These are phyloP conservation scores for Bellardia pandia DNA, from an alignment of 2,888 invertebrate species.

Conservation along the genomic window DNA sequence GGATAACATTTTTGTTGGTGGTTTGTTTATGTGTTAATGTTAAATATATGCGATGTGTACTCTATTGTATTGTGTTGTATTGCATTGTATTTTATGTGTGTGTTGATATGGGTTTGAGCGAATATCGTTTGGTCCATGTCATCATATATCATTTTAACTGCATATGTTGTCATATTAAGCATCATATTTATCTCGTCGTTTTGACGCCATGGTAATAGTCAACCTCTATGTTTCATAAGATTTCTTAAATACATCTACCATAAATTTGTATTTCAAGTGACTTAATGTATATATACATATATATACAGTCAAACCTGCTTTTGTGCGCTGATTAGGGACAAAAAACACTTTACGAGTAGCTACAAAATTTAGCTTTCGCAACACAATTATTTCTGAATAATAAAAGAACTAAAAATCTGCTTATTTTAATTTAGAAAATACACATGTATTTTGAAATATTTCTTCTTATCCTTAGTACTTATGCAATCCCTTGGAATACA, in stretches of 20 bases:
- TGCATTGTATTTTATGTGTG: background rate
- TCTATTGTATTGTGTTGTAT: background rate
- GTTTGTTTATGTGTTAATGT: slow-evolving; percentile 45
- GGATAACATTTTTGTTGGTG: slow-evolving; percentile 43
- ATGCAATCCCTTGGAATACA: no score
- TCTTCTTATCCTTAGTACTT: no score
- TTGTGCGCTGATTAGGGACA: no score
- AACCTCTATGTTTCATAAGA: slow-evolving; percentile 55
- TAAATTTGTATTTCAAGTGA: slow-evolving; percentile 16
- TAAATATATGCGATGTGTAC: slow-evolving; percentile 5
- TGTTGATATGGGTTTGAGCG: slow-evolving; percentile 32
- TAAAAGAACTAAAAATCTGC: no score
- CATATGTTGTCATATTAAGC: slow-evolving; percentile 73
- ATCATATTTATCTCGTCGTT: slow-evolving; percentile 72
- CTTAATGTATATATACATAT: slow-evolving; percentile 18
- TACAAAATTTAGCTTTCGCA: no score
- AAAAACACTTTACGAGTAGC: no score
- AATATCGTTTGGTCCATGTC: slow-evolving; percentile 59
- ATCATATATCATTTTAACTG: slow-evolving; percentile 73
- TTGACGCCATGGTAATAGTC: slow-evolving; percentile 70
- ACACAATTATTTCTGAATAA: no score
- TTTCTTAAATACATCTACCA: slow-evolving; percentile 19
- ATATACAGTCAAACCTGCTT: slow-evolving; percentile 7
- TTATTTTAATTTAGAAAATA: no score
- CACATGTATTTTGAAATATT: no score